These are phyloP conservation scores for Bostrychus sinensis DNA, from an alignment of 2,113 vertebrate species.

Conservation along the genomic window DNA sequence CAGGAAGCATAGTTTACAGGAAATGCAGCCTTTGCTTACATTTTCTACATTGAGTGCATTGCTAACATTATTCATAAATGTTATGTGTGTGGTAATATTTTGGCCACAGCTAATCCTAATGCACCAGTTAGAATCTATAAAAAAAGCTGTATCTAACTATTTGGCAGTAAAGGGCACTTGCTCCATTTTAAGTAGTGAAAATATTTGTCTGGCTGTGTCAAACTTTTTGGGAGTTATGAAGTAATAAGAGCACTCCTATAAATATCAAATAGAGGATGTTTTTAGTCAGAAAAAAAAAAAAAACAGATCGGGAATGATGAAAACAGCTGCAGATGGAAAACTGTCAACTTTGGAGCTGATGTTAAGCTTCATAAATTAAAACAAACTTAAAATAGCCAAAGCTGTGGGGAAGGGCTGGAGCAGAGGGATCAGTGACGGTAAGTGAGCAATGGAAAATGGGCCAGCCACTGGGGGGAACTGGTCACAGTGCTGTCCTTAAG, in stretches of 20 bases:
- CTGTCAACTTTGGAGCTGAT: slow-evolving; percentile 46
- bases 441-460: slow-evolving; percentile 56
- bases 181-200: neutral
- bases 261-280: slow-evolving; percentile 1
- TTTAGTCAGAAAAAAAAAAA: neutral
- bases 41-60: neutral
- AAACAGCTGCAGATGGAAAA: slow-evolving; percentile 38
- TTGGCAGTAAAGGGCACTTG: neutral
- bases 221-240: neutral
- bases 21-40: neutral
- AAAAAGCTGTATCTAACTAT: neutral
- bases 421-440: slow-evolving; percentile 45
- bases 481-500: slow-evolving; percentile 25
- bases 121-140: too few species aligned
- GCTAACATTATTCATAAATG: too few species aligned
- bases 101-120: too few species aligned
- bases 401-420: slow-evolving; percentile 49
- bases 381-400: slow-evolving; percentile 62
- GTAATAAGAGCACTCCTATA: neutral
- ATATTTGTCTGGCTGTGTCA: neutral
- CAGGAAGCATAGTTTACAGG: neutral
- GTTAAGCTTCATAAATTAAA: slow-evolving; percentile 44
- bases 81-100: too few species aligned
- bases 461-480: slow-evolving; percentile 45
- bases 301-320: slow-evolving; percentile 10